Evolutionary conservation across 2,888 invertebrate genomes (phyloP), one percentile per base, ranked within the genome.

Genomic region (Cheilosia variabilis): DNA sequence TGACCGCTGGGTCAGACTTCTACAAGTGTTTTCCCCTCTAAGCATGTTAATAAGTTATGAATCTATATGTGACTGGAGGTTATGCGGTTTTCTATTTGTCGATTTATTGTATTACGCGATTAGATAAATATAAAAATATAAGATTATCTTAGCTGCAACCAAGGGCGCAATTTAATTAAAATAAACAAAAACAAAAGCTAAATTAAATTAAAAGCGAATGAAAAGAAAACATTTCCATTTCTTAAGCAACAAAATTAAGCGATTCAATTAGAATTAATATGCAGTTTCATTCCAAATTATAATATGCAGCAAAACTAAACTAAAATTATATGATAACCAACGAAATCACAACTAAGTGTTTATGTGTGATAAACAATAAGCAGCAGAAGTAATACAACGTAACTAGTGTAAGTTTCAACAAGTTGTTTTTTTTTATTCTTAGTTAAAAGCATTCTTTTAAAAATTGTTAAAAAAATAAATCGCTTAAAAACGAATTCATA

Each of bases 371-470:
- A 86, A 83, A 78, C 72, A 83, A 78, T 76, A 71, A 86, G 75
- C 69, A 80, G 71, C 69, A 66, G 76, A 62, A 68, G 66, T 72
- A 71, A 76, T 81, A 79, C 50, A 72, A 41, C 65, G 37, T 79
- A 63, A 71, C 68, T 71, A 81, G 60, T 80, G 60, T 66, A 80
- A 66, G 55, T 72, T 76, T 82, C 50, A 83, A 72, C 50, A 55
- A 52, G 41, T 73, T 69, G 1, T 22, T 50, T 34, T 27, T 27
- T 47, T 62, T 53, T 72, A 72, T 52, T 76, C 66, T 80, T 80
- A 76, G 80, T 86, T 76, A 81, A 81, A 80, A 86, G 86, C 80
- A 86, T 81, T 86, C 81, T 86, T 76, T 76, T 71, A 41, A 69
- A 78, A 69, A 65, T 62, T 60, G 60, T 57, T 66, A 73, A 65